Conservation (phyloP, 2,113 vertebrate species). For the Entelurus aequoreus region DNA sequence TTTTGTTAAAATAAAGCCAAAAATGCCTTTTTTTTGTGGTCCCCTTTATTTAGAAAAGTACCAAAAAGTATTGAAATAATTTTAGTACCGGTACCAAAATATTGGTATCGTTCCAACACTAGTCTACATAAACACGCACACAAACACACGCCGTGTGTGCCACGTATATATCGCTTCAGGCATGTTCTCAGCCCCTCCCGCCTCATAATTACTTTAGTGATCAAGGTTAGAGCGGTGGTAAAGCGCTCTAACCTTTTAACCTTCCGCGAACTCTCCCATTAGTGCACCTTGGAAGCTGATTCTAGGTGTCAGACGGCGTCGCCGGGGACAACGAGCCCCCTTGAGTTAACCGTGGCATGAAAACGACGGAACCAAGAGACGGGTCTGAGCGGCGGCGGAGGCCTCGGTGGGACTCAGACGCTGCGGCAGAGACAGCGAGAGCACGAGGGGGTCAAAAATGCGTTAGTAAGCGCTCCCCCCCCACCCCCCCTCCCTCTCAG, state of each 20-base stretch:
- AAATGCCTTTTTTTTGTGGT: no score
- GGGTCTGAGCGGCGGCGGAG: conserved; percentile 40
- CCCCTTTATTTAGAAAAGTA: no score
- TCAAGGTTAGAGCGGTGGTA: conserved; percentile 64
- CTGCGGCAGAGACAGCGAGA: conserved; percentile 56
- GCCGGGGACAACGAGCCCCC: conserved; percentile 65
- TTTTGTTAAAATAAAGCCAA: no score
- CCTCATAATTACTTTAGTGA: conserved; percentile 72
- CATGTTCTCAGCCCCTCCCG: conserved; percentile 65
- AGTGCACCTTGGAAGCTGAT: conserved; percentile 49
- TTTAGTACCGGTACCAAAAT: no score
- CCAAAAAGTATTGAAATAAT: no score
- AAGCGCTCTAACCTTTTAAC: conserved; percentile 75
- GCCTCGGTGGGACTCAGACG: conserved; percentile 57
- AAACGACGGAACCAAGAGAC: conserved; percentile 40
- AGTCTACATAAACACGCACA: conserved; percentile 9
- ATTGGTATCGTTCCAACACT: no score
- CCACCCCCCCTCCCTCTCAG: conserved; percentile 36
- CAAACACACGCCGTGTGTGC: conserved; percentile 19
- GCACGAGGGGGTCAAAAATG: conserved; percentile 67
- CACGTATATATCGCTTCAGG: conserved; percentile 43
- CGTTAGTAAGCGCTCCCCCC: conserved; percentile 57
- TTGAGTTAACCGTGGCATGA: conserved; percentile 75
- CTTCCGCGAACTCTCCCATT: conserved; percentile 67
- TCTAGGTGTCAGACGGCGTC: conserved; percentile 55